Percentiles rank a stretch among this genome's conserved stretches.
Conservation (phyloP, 2,888 invertebrate species). For the Mystacides longicornis region DNA sequence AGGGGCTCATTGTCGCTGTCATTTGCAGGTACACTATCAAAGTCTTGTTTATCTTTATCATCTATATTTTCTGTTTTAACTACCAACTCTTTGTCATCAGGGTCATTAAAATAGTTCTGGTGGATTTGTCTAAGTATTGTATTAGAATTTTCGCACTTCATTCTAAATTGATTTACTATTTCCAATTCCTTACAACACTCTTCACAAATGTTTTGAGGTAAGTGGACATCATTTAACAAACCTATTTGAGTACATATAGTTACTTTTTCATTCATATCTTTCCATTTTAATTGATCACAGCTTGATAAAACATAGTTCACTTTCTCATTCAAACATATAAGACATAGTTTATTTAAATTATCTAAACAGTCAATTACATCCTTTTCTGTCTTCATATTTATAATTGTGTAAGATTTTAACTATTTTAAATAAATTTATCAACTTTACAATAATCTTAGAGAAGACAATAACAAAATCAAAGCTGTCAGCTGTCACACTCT, state of each 20-base stretch:
- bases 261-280: conserved; percentile 31
- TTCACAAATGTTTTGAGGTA: neutral
- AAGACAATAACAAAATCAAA: neutral
- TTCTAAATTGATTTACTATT: neutral
- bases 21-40: conserved; percentile 31
- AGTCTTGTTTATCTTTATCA: neutral
- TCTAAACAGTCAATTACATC: conserved; percentile 1
- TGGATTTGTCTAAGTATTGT: neutral
- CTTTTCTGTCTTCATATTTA: conserved; percentile 3
- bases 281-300: conserved; percentile 3
- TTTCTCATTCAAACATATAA: conserved; percentile 12
- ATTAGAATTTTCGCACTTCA: conserved; percentile 3
- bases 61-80: neutral
- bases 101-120: neutral
- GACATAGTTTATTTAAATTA: conserved; percentile 1
- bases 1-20: conserved; percentile 32
- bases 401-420: too few relatives aligned
- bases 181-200: neutral
- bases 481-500: neutral
- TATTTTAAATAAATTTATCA: neutral
- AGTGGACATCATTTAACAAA: conserved; percentile 24
- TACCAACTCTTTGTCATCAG: neutral
- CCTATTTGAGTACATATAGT: conserved; percentile 36
- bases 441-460: neutral
- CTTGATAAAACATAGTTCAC: neutral